These are phyloP conservation scores for Hermodice carunculata DNA, from an alignment of 2,888 invertebrate species.

Conservation along the genomic window DNA sequence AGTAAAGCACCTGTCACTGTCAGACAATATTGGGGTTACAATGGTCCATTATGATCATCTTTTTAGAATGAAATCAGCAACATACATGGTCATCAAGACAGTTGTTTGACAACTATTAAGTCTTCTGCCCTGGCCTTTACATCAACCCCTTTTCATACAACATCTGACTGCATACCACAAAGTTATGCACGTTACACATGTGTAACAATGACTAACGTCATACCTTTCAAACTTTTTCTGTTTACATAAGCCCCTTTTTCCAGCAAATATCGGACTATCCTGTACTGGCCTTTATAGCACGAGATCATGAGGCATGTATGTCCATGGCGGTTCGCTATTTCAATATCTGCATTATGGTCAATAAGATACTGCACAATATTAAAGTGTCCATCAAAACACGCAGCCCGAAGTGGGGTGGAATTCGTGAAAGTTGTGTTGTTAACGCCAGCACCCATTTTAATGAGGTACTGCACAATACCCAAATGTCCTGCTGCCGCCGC, in stretches of 20 bases:
- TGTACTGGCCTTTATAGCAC: constrained; percentile 93
- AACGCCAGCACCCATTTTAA: constrained; percentile 85
- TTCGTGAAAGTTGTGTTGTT: constrained; percentile 81
- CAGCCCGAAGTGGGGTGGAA: constrained; percentile 69
- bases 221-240: constrained; percentile 78
- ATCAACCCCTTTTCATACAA: no score
- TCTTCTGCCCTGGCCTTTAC: no score
- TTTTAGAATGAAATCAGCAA: no score
- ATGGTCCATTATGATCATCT: no score
- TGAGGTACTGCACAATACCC: constrained; percentile 86
- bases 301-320: constrained; percentile 99
- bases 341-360: constrained; percentile 93
- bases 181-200: no score
- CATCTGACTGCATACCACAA: no score
- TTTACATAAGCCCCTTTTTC: constrained; percentile 91
- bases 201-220: no score
- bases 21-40: no score
- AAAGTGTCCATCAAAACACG: constrained; percentile 70
- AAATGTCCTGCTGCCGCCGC: constrained; percentile 96
- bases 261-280: constrained; percentile 90
- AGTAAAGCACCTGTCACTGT: no score
- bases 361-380: constrained; percentile 87
- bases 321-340: constrained; percentile 87
- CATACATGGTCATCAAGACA: no score
- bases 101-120: no score